A percentile compares a stretch with the other conserved stretches of the same genome.
Conservation (phyloP, 2,797 vertebrate species). For the Synaphobranchus kaupii region DNA sequence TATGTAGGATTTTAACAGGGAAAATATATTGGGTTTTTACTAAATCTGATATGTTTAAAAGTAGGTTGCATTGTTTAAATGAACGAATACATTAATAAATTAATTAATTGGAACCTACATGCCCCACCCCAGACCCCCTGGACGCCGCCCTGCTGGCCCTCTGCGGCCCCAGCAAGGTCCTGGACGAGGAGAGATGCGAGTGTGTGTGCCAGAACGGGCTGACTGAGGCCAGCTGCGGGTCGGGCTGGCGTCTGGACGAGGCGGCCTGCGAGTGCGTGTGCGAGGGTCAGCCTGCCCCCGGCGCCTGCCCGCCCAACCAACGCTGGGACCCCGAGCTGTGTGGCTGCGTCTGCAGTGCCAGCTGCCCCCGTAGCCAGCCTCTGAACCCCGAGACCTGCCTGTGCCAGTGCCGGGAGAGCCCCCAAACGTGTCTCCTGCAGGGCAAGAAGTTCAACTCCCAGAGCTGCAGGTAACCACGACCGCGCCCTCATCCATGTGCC, state of each 20-base stretch:
- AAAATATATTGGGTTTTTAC: too few species aligned
- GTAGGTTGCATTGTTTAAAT: too few species aligned
- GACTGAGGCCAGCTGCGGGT: constrained; percentile 70
- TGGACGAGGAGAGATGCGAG: constrained; percentile 70
- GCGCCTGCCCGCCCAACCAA: constrained; percentile 64
- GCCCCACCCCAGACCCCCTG: constrained; percentile 53
- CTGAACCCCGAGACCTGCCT: constrained; percentile 72
- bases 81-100: too few species aligned
- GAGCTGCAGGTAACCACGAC: constrained; percentile 69
- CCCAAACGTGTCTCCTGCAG: constrained; percentile 67
- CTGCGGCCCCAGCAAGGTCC: constrained; percentile 69
- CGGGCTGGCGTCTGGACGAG: constrained; percentile 70
- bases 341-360: constrained; percentile 65
- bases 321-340: constrained; percentile 72
- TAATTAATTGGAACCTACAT: too few species aligned
- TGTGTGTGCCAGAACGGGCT: constrained; percentile 69
- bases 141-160: constrained; percentile 67
- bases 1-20: too few species aligned
- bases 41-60: too few species aligned
- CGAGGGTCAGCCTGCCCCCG: constrained; percentile 57
- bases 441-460: constrained; percentile 70
- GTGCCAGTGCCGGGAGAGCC: constrained; percentile 73
- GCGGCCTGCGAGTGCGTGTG: constrained; percentile 72
- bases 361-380: constrained; percentile 68
- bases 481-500: background rate